Evolutionary conservation across 2,888 invertebrate genomes (phyloP).

Genomic region (Brachycybe producta): DNA sequence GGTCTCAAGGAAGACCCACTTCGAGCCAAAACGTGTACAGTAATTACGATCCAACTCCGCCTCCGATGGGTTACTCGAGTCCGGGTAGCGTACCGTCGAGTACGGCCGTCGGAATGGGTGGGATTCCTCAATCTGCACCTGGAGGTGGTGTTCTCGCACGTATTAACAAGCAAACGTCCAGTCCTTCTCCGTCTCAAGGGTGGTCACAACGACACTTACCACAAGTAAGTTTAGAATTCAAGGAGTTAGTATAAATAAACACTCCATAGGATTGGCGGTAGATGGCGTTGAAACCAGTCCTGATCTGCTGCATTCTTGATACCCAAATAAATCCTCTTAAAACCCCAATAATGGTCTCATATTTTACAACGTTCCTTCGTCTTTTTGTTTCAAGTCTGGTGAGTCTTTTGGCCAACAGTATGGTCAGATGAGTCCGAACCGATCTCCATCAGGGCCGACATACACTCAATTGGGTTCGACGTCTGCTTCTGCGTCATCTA

Average conservation of each 20-base stretch:
- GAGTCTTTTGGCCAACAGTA: conserved; percentile 19
- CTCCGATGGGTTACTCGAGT: conserved; percentile 37
- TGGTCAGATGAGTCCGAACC: conserved; percentile 20
- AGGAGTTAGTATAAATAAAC: background rate
- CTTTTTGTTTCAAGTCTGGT: conserved; percentile 9
- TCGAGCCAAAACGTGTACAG: conserved; percentile 56
- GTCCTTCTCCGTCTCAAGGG: conserved; percentile 55
- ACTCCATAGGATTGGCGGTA: background rate
- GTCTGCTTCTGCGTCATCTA: conserved; percentile 10
- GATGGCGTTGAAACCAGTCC: background rate
- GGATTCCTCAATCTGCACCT: conserved; percentile 23
- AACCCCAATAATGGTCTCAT: background rate
- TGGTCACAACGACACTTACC: conserved; percentile 45
- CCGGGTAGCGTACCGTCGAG: conserved; percentile 15
- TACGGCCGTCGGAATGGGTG: conserved; percentile 16
- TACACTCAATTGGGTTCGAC: conserved; percentile 20
- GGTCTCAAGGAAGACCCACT: conserved; percentile 44
- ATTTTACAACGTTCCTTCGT: background rate
- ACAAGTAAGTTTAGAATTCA: conserved; percentile 38
- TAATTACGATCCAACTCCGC: conserved; percentile 62
- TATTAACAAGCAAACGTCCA: conserved; percentile 54
- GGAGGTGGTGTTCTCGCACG: conserved; percentile 42
- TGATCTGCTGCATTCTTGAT: background rate
- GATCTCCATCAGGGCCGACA: conserved; percentile 20
- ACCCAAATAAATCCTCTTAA: background rate